Percentiles rank a stretch among this genome's conserved stretches.
Conservation (phyloP, 2,888 invertebrate species). For the Atrina japonica region DNA sequence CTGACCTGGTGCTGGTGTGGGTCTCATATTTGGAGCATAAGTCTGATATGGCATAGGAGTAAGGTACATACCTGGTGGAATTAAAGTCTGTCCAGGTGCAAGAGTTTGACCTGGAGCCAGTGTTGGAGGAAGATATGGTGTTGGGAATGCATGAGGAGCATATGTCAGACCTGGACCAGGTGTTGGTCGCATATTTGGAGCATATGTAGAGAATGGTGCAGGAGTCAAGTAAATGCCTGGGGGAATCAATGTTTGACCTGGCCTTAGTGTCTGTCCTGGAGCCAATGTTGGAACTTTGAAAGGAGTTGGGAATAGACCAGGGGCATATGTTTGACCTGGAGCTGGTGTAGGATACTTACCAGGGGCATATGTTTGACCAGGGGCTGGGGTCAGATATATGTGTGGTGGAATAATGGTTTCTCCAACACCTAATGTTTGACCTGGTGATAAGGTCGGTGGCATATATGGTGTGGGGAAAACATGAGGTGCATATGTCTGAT, state of each 20-base stretch:
- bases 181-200: constrained; percentile 51
- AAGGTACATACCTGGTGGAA: constrained; percentile 45
- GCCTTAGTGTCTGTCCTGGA: constrained; percentile 38
- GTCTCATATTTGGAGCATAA: constrained; percentile 46
- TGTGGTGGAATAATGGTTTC: constrained; percentile 27
- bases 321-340: constrained; percentile 54
- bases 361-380: constrained; percentile 55
- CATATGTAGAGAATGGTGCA: constrained; percentile 52
- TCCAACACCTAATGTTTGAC: constrained; percentile 39
- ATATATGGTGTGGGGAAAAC: constrained; percentile 55
- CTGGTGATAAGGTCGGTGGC: constrained; percentile 52
- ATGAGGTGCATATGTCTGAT: constrained; percentile 46
- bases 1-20: constrained; percentile 48
- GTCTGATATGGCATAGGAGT: constrained; percentile 54
- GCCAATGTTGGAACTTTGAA: constrained; percentile 47
- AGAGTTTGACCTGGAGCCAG: constrained; percentile 48
- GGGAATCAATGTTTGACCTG: constrained; percentile 41
- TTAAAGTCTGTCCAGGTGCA: constrained; percentile 47
- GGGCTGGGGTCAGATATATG: constrained; percentile 45
- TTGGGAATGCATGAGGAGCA: constrained; percentile 53
- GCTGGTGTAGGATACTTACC: constrained; percentile 50
- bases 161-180: constrained; percentile 51
- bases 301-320: constrained; percentile 42
- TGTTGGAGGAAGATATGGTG: constrained; percentile 42
- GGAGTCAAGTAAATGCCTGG: constrained; percentile 56